Base-by-base conservation (phyloP, 2,888 invertebrate genomes). In the Perdita meconis region DNA sequence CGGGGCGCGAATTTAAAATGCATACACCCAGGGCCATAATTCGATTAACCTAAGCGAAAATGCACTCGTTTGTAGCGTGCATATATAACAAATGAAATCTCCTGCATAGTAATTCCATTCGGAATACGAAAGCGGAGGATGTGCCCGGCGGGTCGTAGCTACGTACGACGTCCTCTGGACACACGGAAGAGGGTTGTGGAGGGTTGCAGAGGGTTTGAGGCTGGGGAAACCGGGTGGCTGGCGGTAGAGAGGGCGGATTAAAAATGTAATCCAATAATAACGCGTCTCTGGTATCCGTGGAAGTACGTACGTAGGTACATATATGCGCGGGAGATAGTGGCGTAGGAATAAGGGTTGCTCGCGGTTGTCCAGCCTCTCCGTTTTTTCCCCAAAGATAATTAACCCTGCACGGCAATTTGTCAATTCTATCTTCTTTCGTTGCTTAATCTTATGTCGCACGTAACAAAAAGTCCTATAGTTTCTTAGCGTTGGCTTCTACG, bases 201-300 rank as follows among this genome's bases (percentile, higher is more conserved):
- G 82, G 80, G 72, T 63, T 78, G 76, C 72, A 70, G 82, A 80
- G 78, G 69, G 79, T 61, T 81, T 57, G 82, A 66, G 82, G 82
- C 59, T 8, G 42, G 16, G 42, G 59, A 16, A 24, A 40, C 55
- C 60, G 72, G 12, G 81, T 65, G 81, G 82, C 67, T 63, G 86
- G 82, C 66, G 81, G 76, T 74, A 84, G 85, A 87, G 90, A 90
- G 91, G 89, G 88, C 88, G 91, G 91, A 92, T 92, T 92, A 92
- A 92, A 92, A 92, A 92, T 92, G 91, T 92, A 92, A 92, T 92
- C 92, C 92, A 92, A 92, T 92, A 92, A 92, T 92, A 91, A 92
- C 90, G 91, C 90, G 91, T 91, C 91, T 90, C 91, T 90, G 90
- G 90, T 89, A 90, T 89, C 90, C 90, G 88, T 89, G 88, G 84